Evolutionary conservation across 1,140 invertebrate species (phyloP).

Genomic region (Agrypnia vestita): DNA sequence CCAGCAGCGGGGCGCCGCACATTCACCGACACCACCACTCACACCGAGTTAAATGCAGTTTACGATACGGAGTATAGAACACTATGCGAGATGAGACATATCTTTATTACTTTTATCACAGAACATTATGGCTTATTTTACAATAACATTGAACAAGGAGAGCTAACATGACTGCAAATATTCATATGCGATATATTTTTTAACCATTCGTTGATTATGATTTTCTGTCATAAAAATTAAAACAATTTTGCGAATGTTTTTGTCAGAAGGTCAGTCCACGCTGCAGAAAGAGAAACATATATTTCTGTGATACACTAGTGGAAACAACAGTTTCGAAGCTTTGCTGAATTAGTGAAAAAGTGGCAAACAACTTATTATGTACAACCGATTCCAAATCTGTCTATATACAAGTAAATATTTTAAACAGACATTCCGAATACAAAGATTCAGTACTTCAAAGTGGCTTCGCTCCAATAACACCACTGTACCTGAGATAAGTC

Average conservation of each 20-base stretch:
- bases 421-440: constrained; percentile 18
- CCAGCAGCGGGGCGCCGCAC: background rate
- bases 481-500: constrained; percentile 4
- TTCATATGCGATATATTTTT: constrained; percentile 51
- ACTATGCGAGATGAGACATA: constrained; percentile 61
- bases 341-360: constrained; percentile 47
- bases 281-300: constrained; percentile 44
- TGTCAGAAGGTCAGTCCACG: constrained; percentile 57
- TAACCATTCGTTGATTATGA: constrained; percentile 46
- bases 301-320: constrained; percentile 47
- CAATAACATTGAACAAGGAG: constrained; percentile 62
- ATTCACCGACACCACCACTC: constrained; percentile 7
- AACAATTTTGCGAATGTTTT: constrained; percentile 49
- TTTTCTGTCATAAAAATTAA: constrained; percentile 57
- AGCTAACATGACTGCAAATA: constrained; percentile 61
- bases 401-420: constrained; percentile 44
- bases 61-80: constrained; percentile 58
- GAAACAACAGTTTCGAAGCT: constrained; percentile 31
- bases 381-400: constrained; percentile 41
- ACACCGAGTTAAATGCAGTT: constrained; percentile 60
- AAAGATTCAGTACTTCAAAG: constrained; percentile 7
- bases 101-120: constrained; percentile 61
- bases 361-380: constrained; percentile 51
- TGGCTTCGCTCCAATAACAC: constrained; percentile 18
- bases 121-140: constrained; percentile 62